Percentiles rank a stretch among this genome's conserved stretches.
phyloP scores from a whole-genome alignment of 2,797 vertebrate species.

The Amazona finschi region DNA sequence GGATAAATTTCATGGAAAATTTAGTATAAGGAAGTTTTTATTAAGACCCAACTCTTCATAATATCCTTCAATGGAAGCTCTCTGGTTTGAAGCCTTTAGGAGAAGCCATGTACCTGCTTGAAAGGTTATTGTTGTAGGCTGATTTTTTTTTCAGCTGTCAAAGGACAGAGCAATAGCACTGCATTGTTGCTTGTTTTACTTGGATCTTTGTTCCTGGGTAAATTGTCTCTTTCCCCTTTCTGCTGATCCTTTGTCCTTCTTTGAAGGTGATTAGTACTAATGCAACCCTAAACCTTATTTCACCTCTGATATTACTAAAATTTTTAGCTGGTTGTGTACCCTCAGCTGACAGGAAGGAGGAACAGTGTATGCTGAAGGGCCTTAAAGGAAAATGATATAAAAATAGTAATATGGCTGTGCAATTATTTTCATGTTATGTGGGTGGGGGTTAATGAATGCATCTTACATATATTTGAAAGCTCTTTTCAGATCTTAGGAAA shows the following conservation, averaged over 20 bases:
- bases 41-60: not conserved
- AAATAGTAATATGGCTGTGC: not conserved
- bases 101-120: not conserved
- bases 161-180: not conserved
- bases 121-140: not conserved
- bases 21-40: not conserved
- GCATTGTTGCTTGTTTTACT: not conserved
- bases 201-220: not conserved
- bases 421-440: not conserved
- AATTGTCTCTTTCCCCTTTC: not conserved
- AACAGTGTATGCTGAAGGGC: not conserved
- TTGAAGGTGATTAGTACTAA: not conserved
- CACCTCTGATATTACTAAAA: not conserved
- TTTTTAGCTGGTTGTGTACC: not conserved
- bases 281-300: not conserved
- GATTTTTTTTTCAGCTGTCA: not conserved
- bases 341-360: not conserved
- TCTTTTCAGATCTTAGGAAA: not conserved
- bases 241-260: not conserved
- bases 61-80: not conserved
- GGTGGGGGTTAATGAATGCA: not conserved
- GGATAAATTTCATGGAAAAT: not conserved
- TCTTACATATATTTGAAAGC: not conserved
- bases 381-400: not conserved
- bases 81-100: not conserved